A percentile compares a stretch with the other conserved stretches of the same genome.
Conservation (phyloP, 2,888 invertebrate species). For the Zele albiditarsus region DNA sequence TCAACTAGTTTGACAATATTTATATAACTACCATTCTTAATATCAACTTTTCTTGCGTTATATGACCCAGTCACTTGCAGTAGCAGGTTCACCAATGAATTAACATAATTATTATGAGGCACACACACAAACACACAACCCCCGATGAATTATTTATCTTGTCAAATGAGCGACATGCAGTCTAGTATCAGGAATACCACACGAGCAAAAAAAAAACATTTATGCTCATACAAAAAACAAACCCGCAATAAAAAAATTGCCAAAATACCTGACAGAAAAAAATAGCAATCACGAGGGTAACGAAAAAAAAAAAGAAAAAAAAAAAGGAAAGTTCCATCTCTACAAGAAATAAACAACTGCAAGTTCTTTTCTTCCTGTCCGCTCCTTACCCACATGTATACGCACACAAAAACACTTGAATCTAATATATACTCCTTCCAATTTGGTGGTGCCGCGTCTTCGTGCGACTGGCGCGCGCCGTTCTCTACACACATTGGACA, state of each 20-base stretch:
- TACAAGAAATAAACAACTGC: constrained; percentile 50
- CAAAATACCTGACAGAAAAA: constrained; percentile 23
- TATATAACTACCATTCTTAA: background rate
- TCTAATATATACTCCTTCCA: background rate
- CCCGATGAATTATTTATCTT: constrained; percentile 72
- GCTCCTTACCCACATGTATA: constrained; percentile 53
- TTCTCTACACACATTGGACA: constrained; percentile 54
- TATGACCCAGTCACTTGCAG: constrained; percentile 33
- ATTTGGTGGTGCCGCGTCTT: constrained; percentile 24
- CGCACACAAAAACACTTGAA: background rate
- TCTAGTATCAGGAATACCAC: constrained; percentile 44
- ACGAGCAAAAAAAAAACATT: constrained; percentile 39
- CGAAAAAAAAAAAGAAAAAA: constrained; percentile 23
- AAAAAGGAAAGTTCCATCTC: background rate
- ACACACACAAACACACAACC: constrained; percentile 58
- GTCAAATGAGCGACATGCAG: constrained; percentile 55
- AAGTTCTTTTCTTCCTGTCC: constrained; percentile 54
- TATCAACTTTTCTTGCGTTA: background rate
- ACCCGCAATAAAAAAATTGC: constrained; percentile 42
- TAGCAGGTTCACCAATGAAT: constrained; percentile 70
- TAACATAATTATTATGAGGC: constrained; percentile 73
- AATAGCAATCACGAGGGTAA: constrained; percentile 37
- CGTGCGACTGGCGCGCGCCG: constrained; percentile 57
- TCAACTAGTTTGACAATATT: background rate
- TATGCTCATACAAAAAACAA: constrained; percentile 31